Conservation (phyloP, 2,797 vertebrate genomes). For the Taeniopygia guttata region DNA sequence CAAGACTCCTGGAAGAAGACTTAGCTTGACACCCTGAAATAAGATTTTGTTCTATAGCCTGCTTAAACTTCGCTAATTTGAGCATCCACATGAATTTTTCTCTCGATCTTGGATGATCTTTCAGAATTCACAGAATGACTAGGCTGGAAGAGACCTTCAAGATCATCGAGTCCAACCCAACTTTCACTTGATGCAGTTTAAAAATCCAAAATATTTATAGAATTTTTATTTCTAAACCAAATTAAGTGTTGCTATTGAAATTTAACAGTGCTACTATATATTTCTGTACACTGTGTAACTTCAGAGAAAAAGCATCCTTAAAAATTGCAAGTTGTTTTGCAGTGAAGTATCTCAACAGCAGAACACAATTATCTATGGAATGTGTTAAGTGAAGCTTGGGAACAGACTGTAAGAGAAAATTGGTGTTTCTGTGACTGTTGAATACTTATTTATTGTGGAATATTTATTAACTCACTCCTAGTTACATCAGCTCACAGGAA, state of each 20-base stretch:
- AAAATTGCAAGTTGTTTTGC: not conserved
- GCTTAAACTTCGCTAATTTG: not conserved
- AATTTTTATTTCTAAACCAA: not conserved
- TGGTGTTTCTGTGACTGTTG: not conserved
- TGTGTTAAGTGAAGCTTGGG: not conserved
- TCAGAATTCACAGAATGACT: not conserved
- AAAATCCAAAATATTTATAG: not conserved
- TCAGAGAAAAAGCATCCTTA: not conserved
- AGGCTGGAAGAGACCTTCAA: not conserved
- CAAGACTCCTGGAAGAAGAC: not conserved
- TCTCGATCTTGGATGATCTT: not conserved
- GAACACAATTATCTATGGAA: not conserved
- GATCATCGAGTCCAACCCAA: not conserved
- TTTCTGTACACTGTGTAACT: not conserved
- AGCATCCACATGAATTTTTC: not conserved
- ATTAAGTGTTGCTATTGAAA: not conserved
- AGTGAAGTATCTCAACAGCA: not conserved
- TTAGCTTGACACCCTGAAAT: not conserved
- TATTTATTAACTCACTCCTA: slow-evolving; percentile 40
- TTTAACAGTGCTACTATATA: not conserved
- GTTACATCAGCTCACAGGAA: slow-evolving; percentile 10
- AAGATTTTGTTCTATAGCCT: not conserved
- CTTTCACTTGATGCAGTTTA: not conserved
- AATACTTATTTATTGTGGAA: not conserved
- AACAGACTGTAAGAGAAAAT: slow-evolving; percentile 21